phyloP scores from a whole-genome alignment of 2,113 vertebrate genomes.

The Chascanopsetta lugubris region DNA sequence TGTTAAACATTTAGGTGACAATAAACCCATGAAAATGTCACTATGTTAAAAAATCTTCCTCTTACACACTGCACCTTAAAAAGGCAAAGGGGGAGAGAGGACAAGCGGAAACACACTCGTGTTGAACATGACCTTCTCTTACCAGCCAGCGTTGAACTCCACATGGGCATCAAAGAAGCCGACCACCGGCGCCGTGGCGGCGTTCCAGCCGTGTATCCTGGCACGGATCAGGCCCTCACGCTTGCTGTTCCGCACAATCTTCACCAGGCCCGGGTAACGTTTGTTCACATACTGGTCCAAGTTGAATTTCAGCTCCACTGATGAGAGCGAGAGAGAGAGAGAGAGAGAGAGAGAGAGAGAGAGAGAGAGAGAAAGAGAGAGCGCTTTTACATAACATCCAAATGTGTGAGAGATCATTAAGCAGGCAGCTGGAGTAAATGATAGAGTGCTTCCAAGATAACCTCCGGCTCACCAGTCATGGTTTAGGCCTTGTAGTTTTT shows the following conservation, averaged over 20 bases:
- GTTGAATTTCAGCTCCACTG: conserved; percentile 94
- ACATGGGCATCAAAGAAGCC: conserved; percentile 98
- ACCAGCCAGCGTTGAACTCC: conserved; percentile 97
- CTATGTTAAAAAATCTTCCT: too few relatives aligned
- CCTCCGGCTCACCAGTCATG: background rate
- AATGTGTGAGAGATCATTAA: conserved; percentile 7
- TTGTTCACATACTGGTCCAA: conserved; percentile 95
- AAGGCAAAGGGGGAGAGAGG: conserved; percentile 38
- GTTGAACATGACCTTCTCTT: conserved; percentile 71
- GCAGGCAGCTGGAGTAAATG: background rate
- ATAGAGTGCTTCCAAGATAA: conserved; percentile 9
- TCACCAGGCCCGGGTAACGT: conserved; percentile 94
- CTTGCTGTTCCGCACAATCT: conserved; percentile 92
- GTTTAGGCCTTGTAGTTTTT: background rate
- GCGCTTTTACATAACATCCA: conserved; percentile 8
- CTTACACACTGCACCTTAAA: conserved; percentile 20
- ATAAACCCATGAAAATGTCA: too few relatives aligned
- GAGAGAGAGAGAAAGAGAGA: conserved; percentile 47
- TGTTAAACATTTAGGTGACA: too few relatives aligned
- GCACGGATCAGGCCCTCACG: conserved; percentile 96
- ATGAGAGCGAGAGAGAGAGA: conserved; percentile 55
- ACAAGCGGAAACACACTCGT: conserved; percentile 13
- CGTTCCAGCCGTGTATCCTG: conserved; percentile 96
- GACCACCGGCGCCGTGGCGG: conserved; percentile 88
- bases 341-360: conserved; percentile 35